Evolutionary conservation across 1,140 invertebrate species (phyloP).

Genomic region (Cotesia glomerata): DNA sequence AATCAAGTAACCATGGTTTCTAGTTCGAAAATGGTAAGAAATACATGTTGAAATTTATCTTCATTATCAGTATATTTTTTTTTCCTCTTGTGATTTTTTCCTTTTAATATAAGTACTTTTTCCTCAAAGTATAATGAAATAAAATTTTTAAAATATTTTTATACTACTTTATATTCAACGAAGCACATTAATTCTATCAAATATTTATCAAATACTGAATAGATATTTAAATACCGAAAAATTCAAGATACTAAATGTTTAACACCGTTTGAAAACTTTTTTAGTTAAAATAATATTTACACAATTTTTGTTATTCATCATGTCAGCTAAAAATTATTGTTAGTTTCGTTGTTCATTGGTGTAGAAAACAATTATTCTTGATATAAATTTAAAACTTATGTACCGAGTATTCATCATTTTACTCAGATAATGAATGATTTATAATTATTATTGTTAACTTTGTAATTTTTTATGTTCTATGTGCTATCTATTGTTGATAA

Average conservation of each 20-base stretch:
- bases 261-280: not conserved
- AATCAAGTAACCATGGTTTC: slow-evolving; percentile 44
- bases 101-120: not conserved
- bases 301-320: not conserved
- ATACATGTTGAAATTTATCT: not conserved
- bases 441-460: not conserved
- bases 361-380: not conserved
- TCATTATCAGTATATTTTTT: not conserved
- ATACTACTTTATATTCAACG: no score
- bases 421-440: not conserved
- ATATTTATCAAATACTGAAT: no score
- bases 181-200: no score
- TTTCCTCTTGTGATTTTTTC: not conserved
- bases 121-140: no score
- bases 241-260: no score
- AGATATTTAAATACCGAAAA: no score
- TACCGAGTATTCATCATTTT: slow-evolving; percentile 14
- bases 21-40: slow-evolving; percentile 52
- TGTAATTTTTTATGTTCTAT: slow-evolving; percentile 34
- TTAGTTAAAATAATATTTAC: not conserved
- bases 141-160: no score
- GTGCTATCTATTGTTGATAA: not conserved
- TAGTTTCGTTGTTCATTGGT: not conserved
- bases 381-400: not conserved
- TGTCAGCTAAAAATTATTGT: not conserved